phyloP scores from a whole-genome alignment of 2,113 vertebrate species.

The Equus przewalskii region DNA sequence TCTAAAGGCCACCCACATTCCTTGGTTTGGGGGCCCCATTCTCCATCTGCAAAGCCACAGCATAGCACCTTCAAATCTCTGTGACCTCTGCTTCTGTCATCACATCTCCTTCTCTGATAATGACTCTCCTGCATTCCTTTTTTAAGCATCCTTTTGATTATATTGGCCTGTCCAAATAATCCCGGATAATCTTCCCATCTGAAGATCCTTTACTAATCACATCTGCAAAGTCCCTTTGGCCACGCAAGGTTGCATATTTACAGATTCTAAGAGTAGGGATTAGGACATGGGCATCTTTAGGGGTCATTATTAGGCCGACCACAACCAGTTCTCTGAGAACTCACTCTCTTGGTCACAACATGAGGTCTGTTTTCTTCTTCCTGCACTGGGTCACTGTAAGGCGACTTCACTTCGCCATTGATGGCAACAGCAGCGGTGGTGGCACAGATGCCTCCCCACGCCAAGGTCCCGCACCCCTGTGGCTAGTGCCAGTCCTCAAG shows the following conservation, averaged over 20 bases:
- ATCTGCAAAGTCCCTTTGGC: not conserved
- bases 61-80: not conserved
- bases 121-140: not conserved
- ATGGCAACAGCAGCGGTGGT: not conserved
- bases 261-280: not conserved
- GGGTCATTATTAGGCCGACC: not conserved
- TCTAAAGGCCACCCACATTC: not conserved
- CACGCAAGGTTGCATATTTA: not conserved
- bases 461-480: rapidly evolving
- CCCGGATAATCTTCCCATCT: not conserved
- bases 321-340: not conserved
- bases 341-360: not conserved
- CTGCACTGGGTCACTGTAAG: not conserved
- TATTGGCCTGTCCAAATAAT: not conserved
- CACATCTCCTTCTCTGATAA: not conserved
- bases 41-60: not conserved
- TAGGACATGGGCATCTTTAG: not conserved
- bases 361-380: not conserved
- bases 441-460: not conserved
- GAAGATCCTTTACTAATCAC: not conserved
- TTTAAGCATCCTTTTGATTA: not conserved
- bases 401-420: not conserved
- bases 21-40: not conserved
- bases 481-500: not conserved
- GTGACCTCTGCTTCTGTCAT: not conserved